phyloP scores from a whole-genome alignment of 2,113 vertebrate genomes.

The Thamnophis sirtalis region DNA sequence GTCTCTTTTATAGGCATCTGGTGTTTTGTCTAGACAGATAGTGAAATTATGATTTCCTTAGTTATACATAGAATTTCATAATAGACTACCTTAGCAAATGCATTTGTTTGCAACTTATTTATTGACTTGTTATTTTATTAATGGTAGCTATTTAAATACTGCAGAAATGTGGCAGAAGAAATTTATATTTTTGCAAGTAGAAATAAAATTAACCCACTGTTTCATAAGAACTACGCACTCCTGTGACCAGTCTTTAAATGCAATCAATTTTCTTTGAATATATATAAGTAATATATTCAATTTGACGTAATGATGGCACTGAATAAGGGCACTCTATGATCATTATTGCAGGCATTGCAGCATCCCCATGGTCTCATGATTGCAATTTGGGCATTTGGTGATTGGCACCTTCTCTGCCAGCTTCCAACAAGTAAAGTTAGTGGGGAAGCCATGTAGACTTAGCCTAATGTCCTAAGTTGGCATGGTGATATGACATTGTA shows the following conservation, averaged over 20 bases:
- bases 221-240: background rate
- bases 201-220: background rate
- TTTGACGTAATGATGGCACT: background rate
- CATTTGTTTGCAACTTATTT: background rate
- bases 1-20: slow-evolving; percentile 61
- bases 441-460: background rate
- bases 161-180: background rate
- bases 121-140: background rate
- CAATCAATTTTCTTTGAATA: background rate
- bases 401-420: background rate
- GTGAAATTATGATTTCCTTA: slow-evolving; percentile 40
- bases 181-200: background rate
- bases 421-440: background rate
- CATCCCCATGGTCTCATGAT: background rate
- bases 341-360: background rate
- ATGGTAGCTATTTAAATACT: background rate
- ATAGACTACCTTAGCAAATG: slow-evolving; percentile 29
- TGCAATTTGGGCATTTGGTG: background rate
- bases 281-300: background rate
- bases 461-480: background rate
- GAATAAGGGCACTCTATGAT: background rate
- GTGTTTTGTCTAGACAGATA: slow-evolving; percentile 55
- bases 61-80: slow-evolving; percentile 38
- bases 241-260: background rate
- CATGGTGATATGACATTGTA: background rate